Evolutionary conservation across 2,113 vertebrate species (phyloP), one percentile per base, ranked within the genome.

Genomic region (Labeo catla): DNA sequence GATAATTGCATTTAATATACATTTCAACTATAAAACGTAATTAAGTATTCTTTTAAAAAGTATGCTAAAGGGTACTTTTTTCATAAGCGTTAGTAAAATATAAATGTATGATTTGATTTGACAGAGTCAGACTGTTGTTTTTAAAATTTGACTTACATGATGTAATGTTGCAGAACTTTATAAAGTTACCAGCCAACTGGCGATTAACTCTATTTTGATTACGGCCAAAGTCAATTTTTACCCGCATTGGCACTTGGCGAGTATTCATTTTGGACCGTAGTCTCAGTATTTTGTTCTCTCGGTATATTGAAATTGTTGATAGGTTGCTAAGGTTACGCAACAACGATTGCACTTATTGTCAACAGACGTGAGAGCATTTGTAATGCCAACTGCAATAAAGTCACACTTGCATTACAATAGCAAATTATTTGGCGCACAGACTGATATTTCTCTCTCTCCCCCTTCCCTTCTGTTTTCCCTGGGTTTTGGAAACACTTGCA

Each of bases 401-500:
- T 43, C 68, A 39, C 57, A 83, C 23, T 86, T 86, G 74, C 21
- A 21, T 79, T 84, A 81, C 81, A 84, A 68, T 59, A 12, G 85
- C 39, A 2, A 77, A 84, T 70, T 72, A 80, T 28, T 61, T 83
- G 84, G 36, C 68, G 16, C 11, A 84, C 80, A 87, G 65, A 76
- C 65, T 59, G 6, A 36, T 83, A 73, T 34, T 39, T 82, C 63
- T 76, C 43, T 76, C 43, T 86, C 57, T 76, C 39, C 43, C 54
- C 45, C 39, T 61, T 52, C 19, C 65, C 61, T 13, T 49, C 39
- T 76, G 50, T 36, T 70, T 76, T 76, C 50, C 8, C 12, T 45
- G 8, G 57, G 49, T 70, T 86, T 83, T 86, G 21, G 85, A 87
- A 93, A 92, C 91, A 92, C 91, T 91, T 92, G 91, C 83, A 85